Evolutionary conservation across 2,888 invertebrate species (phyloP).

Genomic region (Mycalesis mineus): DNA sequence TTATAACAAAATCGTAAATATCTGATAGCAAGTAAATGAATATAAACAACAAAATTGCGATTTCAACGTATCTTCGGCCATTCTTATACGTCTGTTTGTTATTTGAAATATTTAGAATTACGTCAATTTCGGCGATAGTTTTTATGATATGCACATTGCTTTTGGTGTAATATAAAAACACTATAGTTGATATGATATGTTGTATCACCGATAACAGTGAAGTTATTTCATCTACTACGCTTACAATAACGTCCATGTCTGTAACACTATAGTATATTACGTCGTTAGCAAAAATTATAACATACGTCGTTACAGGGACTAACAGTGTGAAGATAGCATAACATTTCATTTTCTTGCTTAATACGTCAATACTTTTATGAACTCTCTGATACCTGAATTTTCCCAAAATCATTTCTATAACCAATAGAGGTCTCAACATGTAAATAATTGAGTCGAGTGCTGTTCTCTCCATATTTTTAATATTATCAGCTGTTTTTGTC

Average conservation of each 20-base stretch:
- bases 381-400: conserved; percentile 42
- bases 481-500: background rate
- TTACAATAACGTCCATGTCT: conserved; percentile 26
- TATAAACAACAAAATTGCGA: conserved; percentile 26
- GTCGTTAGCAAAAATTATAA: conserved; percentile 23
- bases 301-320: conserved; percentile 21
- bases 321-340: conserved; percentile 32
- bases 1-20: background rate
- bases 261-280: conserved; percentile 14
- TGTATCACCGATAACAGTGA: conserved; percentile 40
- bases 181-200: conserved; percentile 37
- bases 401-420: conserved; percentile 43
- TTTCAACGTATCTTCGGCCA: conserved; percentile 22
- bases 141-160: conserved; percentile 38
- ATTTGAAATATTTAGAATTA: conserved; percentile 11
- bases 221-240: conserved; percentile 39
- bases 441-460: conserved; percentile 12
- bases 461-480: background rate
- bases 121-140: conserved; percentile 40
- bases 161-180: conserved; percentile 37
- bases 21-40: conserved; percentile 26
- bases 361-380: conserved; percentile 33
- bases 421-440: conserved; percentile 35
- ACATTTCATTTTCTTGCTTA: conserved; percentile 39
- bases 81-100: conserved; percentile 38